These are phyloP conservation scores for Nyleta sp. DNA, from an alignment of 2,888 invertebrate species.

Conservation along the genomic window DNA sequence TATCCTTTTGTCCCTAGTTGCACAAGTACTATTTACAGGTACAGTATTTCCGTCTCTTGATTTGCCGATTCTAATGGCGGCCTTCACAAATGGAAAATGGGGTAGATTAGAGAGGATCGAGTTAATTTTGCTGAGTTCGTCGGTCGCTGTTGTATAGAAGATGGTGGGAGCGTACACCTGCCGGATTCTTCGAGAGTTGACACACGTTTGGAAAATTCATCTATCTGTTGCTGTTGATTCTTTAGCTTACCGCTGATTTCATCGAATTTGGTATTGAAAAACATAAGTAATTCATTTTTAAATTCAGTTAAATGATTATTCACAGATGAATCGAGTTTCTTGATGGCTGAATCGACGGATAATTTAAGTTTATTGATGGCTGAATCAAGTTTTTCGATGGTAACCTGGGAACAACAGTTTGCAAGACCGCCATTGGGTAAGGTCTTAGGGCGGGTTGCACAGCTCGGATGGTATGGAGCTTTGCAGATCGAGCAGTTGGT, in stretches of 20 bases:
- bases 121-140: not conserved
- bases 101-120: conserved; percentile 6
- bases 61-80: conserved; percentile 10
- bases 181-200: too few relatives aligned
- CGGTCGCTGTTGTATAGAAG: not conserved
- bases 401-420: not conserved
- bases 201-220: too few relatives aligned
- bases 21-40: conserved; percentile 14
- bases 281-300: conserved; percentile 4
- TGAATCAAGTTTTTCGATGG: not conserved
- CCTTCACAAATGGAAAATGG: not conserved
- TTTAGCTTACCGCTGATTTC: too few relatives aligned
- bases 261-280: conserved; percentile 5
- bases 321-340: too few relatives aligned
- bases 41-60: not conserved
- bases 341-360: too few relatives aligned
- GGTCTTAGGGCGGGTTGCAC: not conserved
- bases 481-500: not conserved
- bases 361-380: not conserved
- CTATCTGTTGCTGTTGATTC: too few relatives aligned
- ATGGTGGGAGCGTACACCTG: too few relatives aligned
- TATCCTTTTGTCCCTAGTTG: not conserved
- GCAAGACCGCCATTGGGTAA: not conserved
- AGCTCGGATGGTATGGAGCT: not conserved
- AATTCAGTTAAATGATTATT: not conserved